Evolutionary conservation across 2,888 invertebrate species (phyloP).

Genomic region (Crioceris asparagi): DNA sequence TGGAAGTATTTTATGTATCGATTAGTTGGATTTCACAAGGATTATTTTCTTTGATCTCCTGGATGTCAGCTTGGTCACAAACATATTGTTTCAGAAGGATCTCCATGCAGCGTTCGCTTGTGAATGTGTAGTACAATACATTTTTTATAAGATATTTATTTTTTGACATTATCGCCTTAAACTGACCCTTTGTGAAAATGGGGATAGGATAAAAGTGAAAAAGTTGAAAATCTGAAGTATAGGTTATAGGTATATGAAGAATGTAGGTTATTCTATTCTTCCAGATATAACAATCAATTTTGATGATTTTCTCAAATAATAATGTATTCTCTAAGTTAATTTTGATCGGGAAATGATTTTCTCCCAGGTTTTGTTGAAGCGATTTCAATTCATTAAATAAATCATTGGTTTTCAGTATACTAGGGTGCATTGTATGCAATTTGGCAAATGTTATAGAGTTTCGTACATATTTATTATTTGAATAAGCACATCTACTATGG

Average conservation of each 20-base stretch:
- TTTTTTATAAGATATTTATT: constrained; percentile 1
- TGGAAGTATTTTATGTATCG: background rate
- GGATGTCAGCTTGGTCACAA: background rate
- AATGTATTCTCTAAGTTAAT: background rate
- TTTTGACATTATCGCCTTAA: background rate
- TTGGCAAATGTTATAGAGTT: background rate
- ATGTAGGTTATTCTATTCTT: constrained; percentile 1
- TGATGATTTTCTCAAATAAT: background rate
- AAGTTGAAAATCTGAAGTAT: background rate
- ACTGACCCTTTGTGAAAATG: background rate
- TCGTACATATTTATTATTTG: background rate
- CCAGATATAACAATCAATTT: background rate
- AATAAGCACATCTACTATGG: background rate
- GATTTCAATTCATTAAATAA: background rate
- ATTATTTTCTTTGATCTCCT: background rate
- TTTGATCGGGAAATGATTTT: background rate
- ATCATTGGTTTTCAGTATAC: background rate
- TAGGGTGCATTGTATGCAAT: background rate
- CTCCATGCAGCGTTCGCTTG: background rate
- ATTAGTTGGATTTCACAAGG: background rate
- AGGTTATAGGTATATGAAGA: constrained; percentile 1
- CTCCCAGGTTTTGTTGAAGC: background rate
- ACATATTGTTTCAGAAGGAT: background rate
- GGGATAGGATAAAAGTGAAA: constrained; percentile 2
- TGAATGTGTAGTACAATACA: constrained; percentile 1